These are phyloP conservation scores for Abrostola triplasia DNA, from an alignment of 2,888 invertebrate genomes.

Conservation along the genomic window DNA sequence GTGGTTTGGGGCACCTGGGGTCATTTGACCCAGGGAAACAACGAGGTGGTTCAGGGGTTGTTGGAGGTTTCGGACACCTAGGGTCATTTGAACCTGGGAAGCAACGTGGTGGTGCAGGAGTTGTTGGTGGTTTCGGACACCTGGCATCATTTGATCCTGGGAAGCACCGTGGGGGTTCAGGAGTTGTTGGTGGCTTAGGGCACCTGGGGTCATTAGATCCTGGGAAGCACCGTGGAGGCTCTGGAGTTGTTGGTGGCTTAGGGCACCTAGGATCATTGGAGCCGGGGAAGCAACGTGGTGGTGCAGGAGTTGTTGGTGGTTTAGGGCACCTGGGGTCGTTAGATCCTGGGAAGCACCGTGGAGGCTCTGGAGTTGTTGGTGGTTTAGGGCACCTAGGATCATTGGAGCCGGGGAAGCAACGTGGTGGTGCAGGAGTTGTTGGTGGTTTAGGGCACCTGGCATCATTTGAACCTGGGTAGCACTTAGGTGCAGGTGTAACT, in stretches of 20 bases:
- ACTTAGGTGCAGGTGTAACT: slow-evolving; percentile 8
- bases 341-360: slow-evolving; percentile 53
- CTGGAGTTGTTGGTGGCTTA: slow-evolving; percentile 20
- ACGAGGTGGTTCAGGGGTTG: slow-evolving; percentile 56
- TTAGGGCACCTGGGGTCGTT: slow-evolving; percentile 67
- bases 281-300: slow-evolving; percentile 61
- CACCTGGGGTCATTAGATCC: slow-evolving; percentile 67
- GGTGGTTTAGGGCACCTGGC: slow-evolving; percentile 59
- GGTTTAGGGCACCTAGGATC: slow-evolving; percentile 56
- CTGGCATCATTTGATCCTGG: slow-evolving; percentile 71
- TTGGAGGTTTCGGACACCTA: slow-evolving; percentile 60
- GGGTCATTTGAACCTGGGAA: slow-evolving; percentile 55
- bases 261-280: slow-evolving; percentile 55
- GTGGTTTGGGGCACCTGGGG: slow-evolving; percentile 58
- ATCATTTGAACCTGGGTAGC: slow-evolving; percentile 45
- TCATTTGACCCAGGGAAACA: slow-evolving; percentile 50
- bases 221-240: slow-evolving; percentile 51
- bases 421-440: slow-evolving; percentile 17
- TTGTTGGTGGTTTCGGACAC: slow-evolving; percentile 60
- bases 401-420: no score
- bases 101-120: slow-evolving; percentile 54
- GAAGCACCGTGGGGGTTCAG: slow-evolving; percentile 55
- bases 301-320: slow-evolving; percentile 52
- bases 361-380: slow-evolving; percentile 39
- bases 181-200: slow-evolving; percentile 56